Conservation (phyloP, 2,888 invertebrate genomes). For the Anticlea derivata region DNA sequence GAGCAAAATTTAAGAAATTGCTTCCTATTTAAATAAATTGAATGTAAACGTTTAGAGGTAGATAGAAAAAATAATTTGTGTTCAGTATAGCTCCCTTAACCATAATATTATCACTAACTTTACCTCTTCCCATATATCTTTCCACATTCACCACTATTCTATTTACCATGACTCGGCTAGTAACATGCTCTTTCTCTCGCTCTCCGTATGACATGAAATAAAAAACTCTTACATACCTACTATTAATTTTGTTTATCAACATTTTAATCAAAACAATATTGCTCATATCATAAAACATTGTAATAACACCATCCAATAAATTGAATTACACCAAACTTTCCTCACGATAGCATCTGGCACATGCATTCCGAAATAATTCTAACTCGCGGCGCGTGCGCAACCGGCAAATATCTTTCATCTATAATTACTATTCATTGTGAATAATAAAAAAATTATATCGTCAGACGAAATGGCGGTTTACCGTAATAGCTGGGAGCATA, state of each 20-base stretch:
- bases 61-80: no score
- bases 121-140: no score
- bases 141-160: no score
- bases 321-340: conserved; percentile 55
- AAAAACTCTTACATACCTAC: not conserved
- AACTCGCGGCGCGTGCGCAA: conserved; percentile 58
- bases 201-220: no score
- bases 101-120: no score
- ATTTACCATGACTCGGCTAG: no score
- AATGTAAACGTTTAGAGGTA: no score
- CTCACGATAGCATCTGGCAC: conserved; percentile 53
- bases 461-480: conserved; percentile 55
- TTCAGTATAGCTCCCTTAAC: no score
- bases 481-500: conserved; percentile 67
- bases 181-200: no score
- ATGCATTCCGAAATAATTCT: conserved; percentile 61
- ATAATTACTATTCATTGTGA: conserved; percentile 66
- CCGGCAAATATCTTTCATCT: conserved; percentile 62
- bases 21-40: not conserved
- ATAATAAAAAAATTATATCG: conserved; percentile 65
- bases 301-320: conserved; percentile 41
- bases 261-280: conserved; percentile 16
- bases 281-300: conserved; percentile 28
- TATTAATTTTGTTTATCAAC: conserved; percentile 15
- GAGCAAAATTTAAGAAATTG: not conserved